Base-by-base conservation (phyloP, 2,797 vertebrate species). In the Sebastolobus alascanus region DNA sequence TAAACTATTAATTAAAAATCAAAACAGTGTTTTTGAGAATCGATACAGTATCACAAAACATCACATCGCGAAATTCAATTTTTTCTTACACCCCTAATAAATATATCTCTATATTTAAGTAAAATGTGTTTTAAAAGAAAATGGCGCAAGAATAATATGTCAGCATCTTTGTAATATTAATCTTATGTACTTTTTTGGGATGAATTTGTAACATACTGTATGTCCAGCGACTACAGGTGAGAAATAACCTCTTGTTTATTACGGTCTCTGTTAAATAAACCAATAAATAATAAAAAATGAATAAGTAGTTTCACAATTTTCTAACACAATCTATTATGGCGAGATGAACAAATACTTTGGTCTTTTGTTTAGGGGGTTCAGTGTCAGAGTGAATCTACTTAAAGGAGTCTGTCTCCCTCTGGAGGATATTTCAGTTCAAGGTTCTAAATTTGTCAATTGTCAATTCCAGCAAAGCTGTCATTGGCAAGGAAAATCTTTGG, bases 371-470 rank as follows among this genome's bases (percentile, higher is more conserved):
- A 31, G 5, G 5, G 31, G 31, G 25, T 31, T 31, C 31, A 31
- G 4, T 52, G 14, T 55, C 22, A 40, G 52, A 22, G 0, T 3
- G 8, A 4, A 22, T 64, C 33, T 43, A 56, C 9, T 8, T 22
- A 27, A 38, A 68, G 20, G 25, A 25, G 16, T 4, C 4, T 69
- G 79, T 66, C 85, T 80, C 87, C 85, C 79, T 80, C 89, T 87
- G 11, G 35, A 43, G 87, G 84, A 1, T 1, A 1, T 37, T 61
- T 8, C 3, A 9, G 3, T 7, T 12, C 11, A 0, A 4, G 46
- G 37, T 46, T 46, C 16, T 31, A 4, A 4, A 18, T 46, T 46
- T 46, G 3, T 46, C 0, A 46, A 18, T 16, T 46, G 14, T 43
- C 14, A 43, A 6, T 43, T 43, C 40, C 40, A 43, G 40, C 3